These are phyloP conservation scores for Blastobasis adustella DNA, from an alignment of 2,888 invertebrate genomes.

Conservation along the genomic window DNA sequence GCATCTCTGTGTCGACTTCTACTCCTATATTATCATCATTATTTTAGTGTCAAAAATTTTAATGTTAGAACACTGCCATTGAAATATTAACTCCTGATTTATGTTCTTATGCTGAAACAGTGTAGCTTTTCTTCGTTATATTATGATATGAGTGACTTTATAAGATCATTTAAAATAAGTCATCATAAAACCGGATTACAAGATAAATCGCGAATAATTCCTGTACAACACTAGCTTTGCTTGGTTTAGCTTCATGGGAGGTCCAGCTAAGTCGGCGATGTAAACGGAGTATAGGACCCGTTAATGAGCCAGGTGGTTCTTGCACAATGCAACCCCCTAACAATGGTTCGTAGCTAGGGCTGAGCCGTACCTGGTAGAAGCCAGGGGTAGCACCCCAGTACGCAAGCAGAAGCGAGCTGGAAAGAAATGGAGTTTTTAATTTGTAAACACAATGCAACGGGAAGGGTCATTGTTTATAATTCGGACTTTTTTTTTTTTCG, in stretches of 20 bases:
- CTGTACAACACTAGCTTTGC: neutral
- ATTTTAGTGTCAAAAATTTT: too few relatives aligned
- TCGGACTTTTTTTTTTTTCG: neutral
- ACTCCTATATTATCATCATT: too few relatives aligned
- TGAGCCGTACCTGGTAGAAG: neutral
- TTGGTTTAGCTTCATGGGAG: constrained; percentile 1
- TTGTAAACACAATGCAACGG: neutral
- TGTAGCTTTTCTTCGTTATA: too few relatives aligned
- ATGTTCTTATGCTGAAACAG: too few relatives aligned
- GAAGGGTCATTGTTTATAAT: neutral
- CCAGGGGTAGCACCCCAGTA: neutral
- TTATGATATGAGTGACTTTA: too few relatives aligned
- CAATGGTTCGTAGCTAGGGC: constrained; percentile 30
- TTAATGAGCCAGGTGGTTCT: constrained; percentile 67
- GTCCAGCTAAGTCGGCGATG: constrained; percentile 4
- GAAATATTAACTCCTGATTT: too few relatives aligned
- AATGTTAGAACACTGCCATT: too few relatives aligned
- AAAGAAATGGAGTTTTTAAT: neutral
- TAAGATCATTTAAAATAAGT: too few relatives aligned
- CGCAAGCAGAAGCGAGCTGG: neutral
- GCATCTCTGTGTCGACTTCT: too few relatives aligned
- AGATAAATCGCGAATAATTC: too few relatives aligned
- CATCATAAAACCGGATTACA: too few relatives aligned
- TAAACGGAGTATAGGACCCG: constrained; percentile 15
- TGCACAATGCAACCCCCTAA: constrained; percentile 50